Percentiles rank a stretch among this genome's conserved stretches.
Evolutionary conservation across 2,797 vertebrate genomes (phyloP).

Genomic region (Chaetodon trifasciatus): DNA sequence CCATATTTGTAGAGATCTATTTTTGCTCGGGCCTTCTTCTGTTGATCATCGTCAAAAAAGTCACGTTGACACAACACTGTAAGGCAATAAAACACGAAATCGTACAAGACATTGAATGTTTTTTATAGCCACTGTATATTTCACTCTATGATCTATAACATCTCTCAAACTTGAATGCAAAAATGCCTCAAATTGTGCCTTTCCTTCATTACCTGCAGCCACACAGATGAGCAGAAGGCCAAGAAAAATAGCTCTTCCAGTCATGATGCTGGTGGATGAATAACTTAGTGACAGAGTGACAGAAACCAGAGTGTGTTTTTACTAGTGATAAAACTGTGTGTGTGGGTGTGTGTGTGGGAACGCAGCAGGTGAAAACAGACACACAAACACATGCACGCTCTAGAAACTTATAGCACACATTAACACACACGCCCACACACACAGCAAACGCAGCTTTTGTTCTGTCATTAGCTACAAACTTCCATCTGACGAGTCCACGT

Average conservation of each 20-base stretch:
- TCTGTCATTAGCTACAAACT: conserved; percentile 29
- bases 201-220: conserved; percentile 69
- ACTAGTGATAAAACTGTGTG: conserved; percentile 15
- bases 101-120: neutral
- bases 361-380: conserved; percentile 59
- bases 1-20: neutral
- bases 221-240: conserved; percentile 75
- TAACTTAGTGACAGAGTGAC: conserved; percentile 33
- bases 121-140: neutral
- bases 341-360: conserved; percentile 53
- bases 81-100: neutral
- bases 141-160: neutral
- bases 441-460: conserved; percentile 36
- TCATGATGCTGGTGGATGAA: conserved; percentile 71
- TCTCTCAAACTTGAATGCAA: neutral
- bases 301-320: conserved; percentile 17
- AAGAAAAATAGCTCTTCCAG: conserved; percentile 65
- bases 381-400: conserved; percentile 42
- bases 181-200: neutral
- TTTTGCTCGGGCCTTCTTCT: neutral
- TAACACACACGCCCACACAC: conserved; percentile 8
- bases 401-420: conserved; percentile 47
- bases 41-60: neutral
- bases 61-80: neutral
- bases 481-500: conserved; percentile 16